A percentile compares a stretch with the other conserved stretches of the same genome.
phyloP scores from a whole-genome alignment of 2,888 invertebrate genomes.

The Rhyacophila evoluta region DNA sequence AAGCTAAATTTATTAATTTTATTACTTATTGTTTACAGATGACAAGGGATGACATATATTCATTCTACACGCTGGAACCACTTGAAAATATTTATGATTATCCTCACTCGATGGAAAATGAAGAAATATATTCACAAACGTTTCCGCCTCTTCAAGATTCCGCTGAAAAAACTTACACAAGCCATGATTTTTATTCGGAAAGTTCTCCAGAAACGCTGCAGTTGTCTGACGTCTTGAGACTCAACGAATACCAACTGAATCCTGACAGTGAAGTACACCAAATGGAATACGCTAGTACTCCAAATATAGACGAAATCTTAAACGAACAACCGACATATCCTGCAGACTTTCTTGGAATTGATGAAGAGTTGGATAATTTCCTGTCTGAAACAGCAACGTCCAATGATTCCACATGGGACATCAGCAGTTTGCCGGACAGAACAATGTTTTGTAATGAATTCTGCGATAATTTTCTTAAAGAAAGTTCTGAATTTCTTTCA shows the following conservation, averaged over 20 bases:
- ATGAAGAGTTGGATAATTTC: conserved; percentile 48
- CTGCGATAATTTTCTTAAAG: conserved; percentile 60
- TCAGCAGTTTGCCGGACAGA: conserved; percentile 65
- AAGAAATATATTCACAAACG: conserved; percentile 25
- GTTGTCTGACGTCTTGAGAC: conserved; percentile 49
- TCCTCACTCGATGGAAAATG: conserved; percentile 25
- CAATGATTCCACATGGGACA: conserved; percentile 57
- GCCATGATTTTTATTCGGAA: background rate
- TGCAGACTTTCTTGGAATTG: conserved; percentile 43
- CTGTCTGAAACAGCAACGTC: conserved; percentile 40
- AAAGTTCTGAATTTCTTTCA: conserved; percentile 59
- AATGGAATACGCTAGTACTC: background rate
- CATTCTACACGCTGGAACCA: conserved; percentile 8
- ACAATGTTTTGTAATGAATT: conserved; percentile 71
- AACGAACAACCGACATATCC: conserved; percentile 7
- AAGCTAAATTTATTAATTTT: too few relatives aligned
- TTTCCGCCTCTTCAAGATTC: conserved; percentile 27
- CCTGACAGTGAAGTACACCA: conserved; percentile 35
- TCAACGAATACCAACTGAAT: conserved; percentile 49
- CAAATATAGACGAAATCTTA: background rate
- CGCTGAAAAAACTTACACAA: background rate
- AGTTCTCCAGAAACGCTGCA: conserved; percentile 25
- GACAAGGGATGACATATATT: conserved; percentile 35
- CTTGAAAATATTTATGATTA: conserved; percentile 26
- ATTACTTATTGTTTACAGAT: conserved; percentile 36